Evolutionary conservation across 1,140 invertebrate genomes (phyloP).

Genomic region (Pantala flavescens): DNA sequence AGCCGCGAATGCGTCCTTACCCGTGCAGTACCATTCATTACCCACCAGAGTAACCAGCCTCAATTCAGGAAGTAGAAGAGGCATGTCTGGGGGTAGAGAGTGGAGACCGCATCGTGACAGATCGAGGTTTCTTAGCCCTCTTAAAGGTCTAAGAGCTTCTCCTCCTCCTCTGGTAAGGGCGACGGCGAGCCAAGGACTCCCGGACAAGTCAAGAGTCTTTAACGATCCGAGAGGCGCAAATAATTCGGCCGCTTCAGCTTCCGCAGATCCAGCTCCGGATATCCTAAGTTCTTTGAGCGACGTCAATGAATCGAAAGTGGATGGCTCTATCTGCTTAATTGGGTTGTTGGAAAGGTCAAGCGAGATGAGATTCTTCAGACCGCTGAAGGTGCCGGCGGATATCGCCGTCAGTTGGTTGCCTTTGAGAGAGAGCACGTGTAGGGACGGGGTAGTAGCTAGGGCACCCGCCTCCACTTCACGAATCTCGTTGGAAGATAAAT

Average conservation of each 20-base stretch:
- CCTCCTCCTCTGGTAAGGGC: slow-evolving; percentile 33
- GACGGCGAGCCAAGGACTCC: slow-evolving; percentile 57
- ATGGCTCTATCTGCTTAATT: slow-evolving; percentile 25
- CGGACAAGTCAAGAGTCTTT: slow-evolving; percentile 58
- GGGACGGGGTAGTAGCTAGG: slow-evolving; percentile 50
- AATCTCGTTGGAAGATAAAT: slow-evolving; percentile 56
- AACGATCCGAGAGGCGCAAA: slow-evolving; percentile 34
- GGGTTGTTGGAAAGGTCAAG: slow-evolving; percentile 42
- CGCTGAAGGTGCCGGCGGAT: slow-evolving; percentile 46
- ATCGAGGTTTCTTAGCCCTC: slow-evolving; percentile 55
- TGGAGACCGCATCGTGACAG: slow-evolving; percentile 52
- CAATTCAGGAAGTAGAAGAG: slow-evolving; percentile 57
- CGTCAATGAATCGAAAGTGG: not conserved
- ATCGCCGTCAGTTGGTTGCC: slow-evolving; percentile 53
- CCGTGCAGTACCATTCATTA: slow-evolving; percentile 51
- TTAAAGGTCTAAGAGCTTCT: slow-evolving; percentile 55
- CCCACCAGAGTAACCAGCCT: slow-evolving; percentile 44
- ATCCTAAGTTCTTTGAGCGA: not conserved
- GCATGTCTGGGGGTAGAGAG: slow-evolving; percentile 52
- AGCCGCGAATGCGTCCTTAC: slow-evolving; percentile 24
- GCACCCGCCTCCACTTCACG: slow-evolving; percentile 50
- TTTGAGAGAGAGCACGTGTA: slow-evolving; percentile 34
- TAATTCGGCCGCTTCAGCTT: not conserved
- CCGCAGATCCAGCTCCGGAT: not conserved
- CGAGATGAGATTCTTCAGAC: slow-evolving; percentile 33